Evolutionary conservation across 2,797 vertebrate genomes (phyloP), one percentile per base, ranked within the genome.

Genomic region (Sorex maritimensis): DNA sequence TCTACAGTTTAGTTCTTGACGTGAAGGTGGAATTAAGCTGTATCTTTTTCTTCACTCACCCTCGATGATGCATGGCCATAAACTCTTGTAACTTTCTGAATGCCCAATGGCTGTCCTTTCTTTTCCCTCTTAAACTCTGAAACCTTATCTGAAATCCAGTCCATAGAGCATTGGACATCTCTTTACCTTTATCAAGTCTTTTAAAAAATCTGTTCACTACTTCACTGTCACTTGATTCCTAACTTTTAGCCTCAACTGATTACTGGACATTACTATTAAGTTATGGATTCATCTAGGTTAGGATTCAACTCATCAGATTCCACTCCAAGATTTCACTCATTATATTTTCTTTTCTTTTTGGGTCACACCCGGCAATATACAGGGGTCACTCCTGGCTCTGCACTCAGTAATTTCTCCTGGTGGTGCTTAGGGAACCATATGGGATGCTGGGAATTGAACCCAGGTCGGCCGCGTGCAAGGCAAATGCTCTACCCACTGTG

Each of bases 131-230:
- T 86, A n/a, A 73, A 21, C 52, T 21, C 61, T 82, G 75, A 91
- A 77, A 94, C 83, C 75, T 88, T 55, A 74, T 65, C 46, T 82
- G 81, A 84, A 93, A 91, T 69, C 65, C 46, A 91, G 6, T 55
- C 34, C 44, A n/a, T 30, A 71, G 13, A 17, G 28, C 55, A 26
- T 79, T 34, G 72, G 72, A 67, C 21, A 30, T 65, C 41, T 77
- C 55, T 88, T 87, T 65, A 34, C 34, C 34, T 34, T 34, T 34
- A 34, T 34, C 34, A 34, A 34, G 34, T 34, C 34, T 34, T 34
- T 34, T 34, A 34, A 34, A 34, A 34, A 34, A 34, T 34, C 2
- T 34, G 34, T 34, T 34, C 34, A 34, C 34, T 34, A 34, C 34
- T 93, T 55, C 90, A 38, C 21, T 86, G 19, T 26, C 24, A 69